Evolutionary conservation across 2,797 vertebrate species (phyloP).

Genomic region (Okamejei kenojei): DNA sequence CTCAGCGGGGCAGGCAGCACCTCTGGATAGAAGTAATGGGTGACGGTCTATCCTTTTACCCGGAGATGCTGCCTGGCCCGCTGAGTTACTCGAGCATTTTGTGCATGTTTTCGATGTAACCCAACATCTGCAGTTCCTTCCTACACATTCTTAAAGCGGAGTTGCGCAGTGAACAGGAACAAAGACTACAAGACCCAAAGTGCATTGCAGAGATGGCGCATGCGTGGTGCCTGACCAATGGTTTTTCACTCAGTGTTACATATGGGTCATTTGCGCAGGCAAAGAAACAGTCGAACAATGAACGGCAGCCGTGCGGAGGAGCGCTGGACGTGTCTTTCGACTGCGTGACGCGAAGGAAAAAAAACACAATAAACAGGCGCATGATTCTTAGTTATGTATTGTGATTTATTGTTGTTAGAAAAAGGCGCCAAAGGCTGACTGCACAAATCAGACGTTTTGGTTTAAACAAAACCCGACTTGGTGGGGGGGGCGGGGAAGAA

Average conservation of each 20-base stretch:
- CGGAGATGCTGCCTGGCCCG: too few relatives aligned
- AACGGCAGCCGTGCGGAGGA: constrained; percentile 17
- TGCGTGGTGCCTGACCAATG: neutral
- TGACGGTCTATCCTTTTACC: too few relatives aligned
- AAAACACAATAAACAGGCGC: neutral
- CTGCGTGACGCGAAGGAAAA: neutral
- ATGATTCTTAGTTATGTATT: constrained; percentile 34
- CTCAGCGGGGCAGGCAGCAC: too few relatives aligned
- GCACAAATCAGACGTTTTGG: neutral
- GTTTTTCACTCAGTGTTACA: neutral
- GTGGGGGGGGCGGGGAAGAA: neutral
- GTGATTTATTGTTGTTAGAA: constrained; percentile 17
- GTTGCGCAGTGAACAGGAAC: constrained; percentile 4
- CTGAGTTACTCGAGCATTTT: too few relatives aligned
- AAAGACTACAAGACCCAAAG: constrained; percentile 14
- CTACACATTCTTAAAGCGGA: neutral
- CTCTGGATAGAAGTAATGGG: too few relatives aligned
- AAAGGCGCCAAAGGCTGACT: constrained; percentile 10
- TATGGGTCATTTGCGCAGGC: constrained; percentile 28
- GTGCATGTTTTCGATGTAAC: too few relatives aligned
- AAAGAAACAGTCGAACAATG: constrained; percentile 31
- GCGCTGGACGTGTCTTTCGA: constrained; percentile 12
- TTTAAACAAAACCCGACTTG: neutral
- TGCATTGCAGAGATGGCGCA: neutral
- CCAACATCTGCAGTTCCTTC: too few relatives aligned